Evolutionary conservation across 2,888 invertebrate genomes (phyloP), one percentile per base, ranked within the genome.

Genomic region (Agriopis aurantiaria): DNA sequence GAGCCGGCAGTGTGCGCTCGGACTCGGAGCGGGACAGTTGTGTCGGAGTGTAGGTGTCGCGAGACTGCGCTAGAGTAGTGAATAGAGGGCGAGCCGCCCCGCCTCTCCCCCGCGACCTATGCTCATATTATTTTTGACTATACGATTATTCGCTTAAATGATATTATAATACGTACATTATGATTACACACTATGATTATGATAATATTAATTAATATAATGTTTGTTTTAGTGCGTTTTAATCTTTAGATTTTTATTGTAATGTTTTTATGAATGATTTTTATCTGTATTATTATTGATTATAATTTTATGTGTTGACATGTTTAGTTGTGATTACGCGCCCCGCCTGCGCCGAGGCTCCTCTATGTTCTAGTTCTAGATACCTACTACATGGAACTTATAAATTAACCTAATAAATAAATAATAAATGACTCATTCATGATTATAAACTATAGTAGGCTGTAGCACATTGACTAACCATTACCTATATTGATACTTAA

Each of bases 171-270:
- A 92, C 91, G 89, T 92, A 93, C 91, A 71, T 89, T 62, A 62
- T 53, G 62, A 62, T 62, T 93, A 94, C 92, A 92, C 93, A 91
- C 92, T 93, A 93, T 92, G 90, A 93, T 92, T 91, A 93, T 86
- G 90, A 91, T 93, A 94, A 92, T 93, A 93, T 94, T 94, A 94
- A 93, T 94, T 94, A 94, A 93, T 94, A 93, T 94, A 94, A 93
- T 94, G 92, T 93, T 94, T 94, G 94, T 94, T 94, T 94, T 94
- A 93, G 93, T 94, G 94, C 93, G 94, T 93, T 93, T 94, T 93
- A 93, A 94, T 92, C 93, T 93, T 94, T 94, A 94, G 94, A 94
- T 93, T 94, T 94, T 94, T 94, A 94, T 94, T 94, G 91, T 94
- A 94, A 94, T 94, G 94, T 94, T 94, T 94, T 94, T 93, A 93